Conservation (phyloP, 2,797 vertebrate species). For the Myotis vivesi region DNA sequence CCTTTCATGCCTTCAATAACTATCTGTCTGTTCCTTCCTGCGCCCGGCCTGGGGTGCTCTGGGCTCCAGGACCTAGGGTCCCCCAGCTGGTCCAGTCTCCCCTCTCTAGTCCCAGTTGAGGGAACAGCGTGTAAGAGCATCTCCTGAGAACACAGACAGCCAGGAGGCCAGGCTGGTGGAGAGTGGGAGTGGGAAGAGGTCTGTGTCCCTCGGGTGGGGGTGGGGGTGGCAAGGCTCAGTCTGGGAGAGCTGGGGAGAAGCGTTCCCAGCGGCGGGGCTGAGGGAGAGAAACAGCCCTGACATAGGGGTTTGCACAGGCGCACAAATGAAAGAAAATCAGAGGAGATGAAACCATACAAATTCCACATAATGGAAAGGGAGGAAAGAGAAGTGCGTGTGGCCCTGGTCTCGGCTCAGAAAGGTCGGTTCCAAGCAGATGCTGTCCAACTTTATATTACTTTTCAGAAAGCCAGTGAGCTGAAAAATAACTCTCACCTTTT, state of each 20-base stretch:
- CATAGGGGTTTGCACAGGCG: conserved; percentile 62
- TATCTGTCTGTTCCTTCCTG: not conserved
- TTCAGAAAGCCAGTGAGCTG: conserved; percentile 81
- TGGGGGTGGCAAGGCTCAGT: not conserved
- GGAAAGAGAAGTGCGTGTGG: conserved; percentile 70
- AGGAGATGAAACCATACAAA: conserved; percentile 78
- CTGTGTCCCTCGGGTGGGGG: not conserved
- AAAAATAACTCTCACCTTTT: conserved; percentile 79
- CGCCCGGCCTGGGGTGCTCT: not conserved
- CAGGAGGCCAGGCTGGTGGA: not conserved
- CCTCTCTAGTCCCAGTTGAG: not conserved
- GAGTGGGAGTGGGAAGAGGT: not conserved
- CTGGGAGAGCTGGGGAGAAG: conserved; percentile 34
- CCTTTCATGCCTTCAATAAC: not conserved
- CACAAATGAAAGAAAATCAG: conserved; percentile 75
- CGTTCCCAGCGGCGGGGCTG: not conserved
- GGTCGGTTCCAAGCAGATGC: conserved; percentile 72
- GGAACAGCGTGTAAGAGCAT: not conserved
- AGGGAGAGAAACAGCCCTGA: conserved; percentile 57
- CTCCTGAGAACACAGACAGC: conserved; percentile 36
- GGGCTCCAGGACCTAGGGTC: not conserved
- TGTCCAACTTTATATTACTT: conserved; percentile 80
- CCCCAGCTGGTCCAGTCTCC: not conserved
- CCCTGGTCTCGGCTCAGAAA: conserved; percentile 76
- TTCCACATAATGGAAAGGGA: conserved; percentile 76